phyloP scores from a whole-genome alignment of 2,797 vertebrate genomes.

The Vireo griseus region DNA sequence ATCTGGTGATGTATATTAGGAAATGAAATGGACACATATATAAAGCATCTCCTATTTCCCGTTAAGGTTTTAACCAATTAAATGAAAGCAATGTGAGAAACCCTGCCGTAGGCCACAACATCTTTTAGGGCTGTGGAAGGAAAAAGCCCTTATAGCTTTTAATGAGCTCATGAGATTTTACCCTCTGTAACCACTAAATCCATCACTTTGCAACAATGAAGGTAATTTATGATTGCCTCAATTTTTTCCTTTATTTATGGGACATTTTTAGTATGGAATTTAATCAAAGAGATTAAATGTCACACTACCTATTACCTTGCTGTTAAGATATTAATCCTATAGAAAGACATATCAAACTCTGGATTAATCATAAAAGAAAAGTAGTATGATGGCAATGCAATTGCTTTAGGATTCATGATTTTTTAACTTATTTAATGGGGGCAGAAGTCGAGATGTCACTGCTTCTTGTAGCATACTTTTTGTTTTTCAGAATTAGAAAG shows the following conservation, averaged over 20 bases:
- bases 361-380: constrained; percentile 40
- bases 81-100: constrained; percentile 31
- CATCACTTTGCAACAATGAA: constrained; percentile 63
- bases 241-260: constrained; percentile 67
- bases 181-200: constrained; percentile 58
- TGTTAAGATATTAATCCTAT: constrained; percentile 67
- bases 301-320: constrained; percentile 54
- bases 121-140: constrained; percentile 20
- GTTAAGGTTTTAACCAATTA: constrained; percentile 28
- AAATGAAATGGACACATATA: neutral
- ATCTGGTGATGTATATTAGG: neutral
- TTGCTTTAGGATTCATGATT: constrained; percentile 39
- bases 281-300: constrained; percentile 72
- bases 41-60: neutral
- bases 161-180: constrained; percentile 64
- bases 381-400: neutral
- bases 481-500: constrained; percentile 10
- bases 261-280: constrained; percentile 68
- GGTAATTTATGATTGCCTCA: constrained; percentile 60
- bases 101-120: neutral
- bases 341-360: constrained; percentile 42
- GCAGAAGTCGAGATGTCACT: constrained; percentile 8
- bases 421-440: constrained; percentile 23
- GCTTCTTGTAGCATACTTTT: neutral
- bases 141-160: constrained; percentile 34